Conservation (phyloP, 1,140 invertebrate genomes). For the Brachionus calyciflorus region DNA sequence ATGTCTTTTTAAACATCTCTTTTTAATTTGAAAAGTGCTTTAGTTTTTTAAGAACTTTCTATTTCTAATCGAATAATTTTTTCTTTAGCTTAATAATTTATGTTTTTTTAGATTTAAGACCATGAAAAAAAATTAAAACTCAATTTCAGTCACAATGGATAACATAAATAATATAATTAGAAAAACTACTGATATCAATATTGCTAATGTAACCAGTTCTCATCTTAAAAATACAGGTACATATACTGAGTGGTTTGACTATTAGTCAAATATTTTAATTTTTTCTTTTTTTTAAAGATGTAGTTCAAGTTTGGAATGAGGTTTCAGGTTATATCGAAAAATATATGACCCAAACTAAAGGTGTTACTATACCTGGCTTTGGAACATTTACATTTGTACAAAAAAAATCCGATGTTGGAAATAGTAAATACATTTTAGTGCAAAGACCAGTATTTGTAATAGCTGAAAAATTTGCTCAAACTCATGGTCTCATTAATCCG, state of each 20-base stretch:
- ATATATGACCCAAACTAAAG: slow-evolving; percentile 58
- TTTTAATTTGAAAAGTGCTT: too few species aligned
- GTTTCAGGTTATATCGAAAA: slow-evolving; percentile 57
- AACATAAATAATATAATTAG: slow-evolving; percentile 33
- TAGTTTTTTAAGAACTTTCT: too few species aligned
- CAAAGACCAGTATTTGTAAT: slow-evolving; percentile 59
- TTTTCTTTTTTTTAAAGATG: slow-evolving; percentile 51
- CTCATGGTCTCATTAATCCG: slow-evolving; percentile 54
- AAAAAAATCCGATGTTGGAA: slow-evolving; percentile 57
- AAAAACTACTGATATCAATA: slow-evolving; percentile 28
- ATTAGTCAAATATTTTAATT: not conserved
- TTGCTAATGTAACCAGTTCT: not conserved
- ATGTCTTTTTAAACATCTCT: too few species aligned
- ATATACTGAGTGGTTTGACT: too few species aligned
- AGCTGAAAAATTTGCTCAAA: slow-evolving; percentile 59
- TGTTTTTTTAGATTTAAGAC: too few species aligned
- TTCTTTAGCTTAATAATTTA: too few species aligned
- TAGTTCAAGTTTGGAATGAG: slow-evolving; percentile 58
- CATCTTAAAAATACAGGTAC: slow-evolving; percentile 8
- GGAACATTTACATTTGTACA: slow-evolving; percentile 59
- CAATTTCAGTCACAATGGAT: slow-evolving; percentile 25
- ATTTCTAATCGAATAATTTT: too few species aligned
- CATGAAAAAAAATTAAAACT: too few species aligned
- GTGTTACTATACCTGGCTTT: slow-evolving; percentile 55
- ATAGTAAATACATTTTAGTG: slow-evolving; percentile 58